Conservation (phyloP, 2,797 vertebrate species). For the Hypotaenidia philippensis region DNA sequence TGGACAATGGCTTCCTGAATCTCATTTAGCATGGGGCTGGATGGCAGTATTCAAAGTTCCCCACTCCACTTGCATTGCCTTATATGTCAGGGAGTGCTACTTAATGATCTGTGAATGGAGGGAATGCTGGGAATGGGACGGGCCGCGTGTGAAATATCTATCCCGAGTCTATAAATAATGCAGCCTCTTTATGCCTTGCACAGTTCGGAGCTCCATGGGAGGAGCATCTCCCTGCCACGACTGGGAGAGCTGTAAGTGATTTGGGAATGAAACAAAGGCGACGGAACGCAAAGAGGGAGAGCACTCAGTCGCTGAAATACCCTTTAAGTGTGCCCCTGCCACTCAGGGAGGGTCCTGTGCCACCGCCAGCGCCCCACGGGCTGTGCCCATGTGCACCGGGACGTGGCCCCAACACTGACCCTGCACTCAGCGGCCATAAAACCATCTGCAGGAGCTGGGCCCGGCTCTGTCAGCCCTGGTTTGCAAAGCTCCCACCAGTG, state of each 20-base stretch:
- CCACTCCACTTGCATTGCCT: slow-evolving; percentile 50
- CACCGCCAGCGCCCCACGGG: background rate
- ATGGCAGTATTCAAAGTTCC: slow-evolving; percentile 49
- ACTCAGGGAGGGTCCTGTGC: background rate
- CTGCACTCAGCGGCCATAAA: background rate
- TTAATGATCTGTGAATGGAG: slow-evolving; percentile 73
- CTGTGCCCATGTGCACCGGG: background rate
- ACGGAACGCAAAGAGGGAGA: slow-evolving; percentile 24
- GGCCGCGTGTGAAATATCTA: slow-evolving; percentile 48
- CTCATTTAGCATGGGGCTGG: background rate
- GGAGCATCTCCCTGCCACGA: slow-evolving; percentile 50
- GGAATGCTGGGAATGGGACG: slow-evolving; percentile 67
- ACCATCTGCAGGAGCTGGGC: background rate
- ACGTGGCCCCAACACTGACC: background rate
- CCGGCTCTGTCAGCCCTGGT: background rate
- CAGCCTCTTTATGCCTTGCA: slow-evolving; percentile 50
- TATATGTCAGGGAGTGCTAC: slow-evolving; percentile 56
- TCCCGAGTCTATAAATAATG: slow-evolving; percentile 74
- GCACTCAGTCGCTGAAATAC: background rate
- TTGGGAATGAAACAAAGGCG: slow-evolving; percentile 62
- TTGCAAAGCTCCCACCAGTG: accelerated
- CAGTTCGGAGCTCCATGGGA: slow-evolving; percentile 62
- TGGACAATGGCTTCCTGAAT: slow-evolving; percentile 4
- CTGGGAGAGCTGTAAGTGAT: slow-evolving; percentile 50
- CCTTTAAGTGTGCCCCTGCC: background rate